Conservation (phyloP, 2,113 vertebrate genomes). For the Speoplatyrhinus poulsoni region DNA sequence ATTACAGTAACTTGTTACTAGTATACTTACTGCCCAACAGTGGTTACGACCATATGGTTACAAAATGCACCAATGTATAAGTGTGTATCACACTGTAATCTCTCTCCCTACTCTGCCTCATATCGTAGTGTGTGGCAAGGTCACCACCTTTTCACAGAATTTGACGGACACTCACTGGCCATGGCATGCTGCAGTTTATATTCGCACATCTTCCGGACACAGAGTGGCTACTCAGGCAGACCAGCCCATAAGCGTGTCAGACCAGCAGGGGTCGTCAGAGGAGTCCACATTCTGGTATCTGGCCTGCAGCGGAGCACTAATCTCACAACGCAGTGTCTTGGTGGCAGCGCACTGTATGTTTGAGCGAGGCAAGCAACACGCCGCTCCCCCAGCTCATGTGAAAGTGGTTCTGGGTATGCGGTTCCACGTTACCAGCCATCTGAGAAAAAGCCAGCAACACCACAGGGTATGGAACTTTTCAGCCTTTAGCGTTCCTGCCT, state of each 20-base stretch:
- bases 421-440: slow-evolving; percentile 73
- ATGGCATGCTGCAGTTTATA: slow-evolving; percentile 88
- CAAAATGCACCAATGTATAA: too few relatives aligned
- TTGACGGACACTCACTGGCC: slow-evolving; percentile 81
- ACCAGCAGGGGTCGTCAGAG: slow-evolving; percentile 52
- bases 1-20: too few relatives aligned
- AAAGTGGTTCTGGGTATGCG: slow-evolving; percentile 84
- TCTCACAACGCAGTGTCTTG: slow-evolving; percentile 84
- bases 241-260: background rate
- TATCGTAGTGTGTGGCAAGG: slow-evolving; percentile 84
- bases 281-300: slow-evolving; percentile 79
- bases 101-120: slow-evolving; percentile 37
- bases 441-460: slow-evolving; percentile 81
- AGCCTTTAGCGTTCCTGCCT: background rate
- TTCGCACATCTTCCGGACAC: slow-evolving; percentile 72
- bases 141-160: slow-evolving; percentile 71
- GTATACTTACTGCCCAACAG: too few relatives aligned
- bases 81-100: too few relatives aligned
- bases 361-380: slow-evolving; percentile 74
- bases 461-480: slow-evolving; percentile 73
- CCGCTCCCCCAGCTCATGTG: slow-evolving; percentile 79
- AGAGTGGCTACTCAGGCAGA: slow-evolving; percentile 1
- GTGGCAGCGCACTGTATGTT: slow-evolving; percentile 89
- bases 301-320: slow-evolving; percentile 88
- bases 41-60: too few relatives aligned